Conservation (phyloP, 2,113 vertebrate species). For the Microcebus tavaratra region DNA sequence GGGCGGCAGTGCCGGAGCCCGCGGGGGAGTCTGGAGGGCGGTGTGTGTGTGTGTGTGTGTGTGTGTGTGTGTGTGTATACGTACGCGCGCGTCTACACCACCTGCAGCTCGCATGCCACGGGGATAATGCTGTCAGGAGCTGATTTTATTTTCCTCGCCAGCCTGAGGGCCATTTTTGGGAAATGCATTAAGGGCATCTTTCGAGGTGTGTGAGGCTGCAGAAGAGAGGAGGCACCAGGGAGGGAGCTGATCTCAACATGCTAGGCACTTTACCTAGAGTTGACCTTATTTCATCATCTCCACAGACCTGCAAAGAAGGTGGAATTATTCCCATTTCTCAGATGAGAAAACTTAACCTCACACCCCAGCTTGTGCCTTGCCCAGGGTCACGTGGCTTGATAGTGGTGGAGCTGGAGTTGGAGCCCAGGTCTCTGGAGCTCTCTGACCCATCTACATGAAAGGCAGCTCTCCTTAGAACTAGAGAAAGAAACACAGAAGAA, state of each 20-base stretch:
- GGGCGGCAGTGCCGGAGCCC: neutral
- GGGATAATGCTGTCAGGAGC: neutral
- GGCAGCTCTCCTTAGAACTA: neutral
- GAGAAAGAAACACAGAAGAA: neutral
- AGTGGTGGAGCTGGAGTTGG: neutral
- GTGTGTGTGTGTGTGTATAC: neutral
- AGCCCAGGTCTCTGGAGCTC: neutral
- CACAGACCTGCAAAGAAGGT: neutral
- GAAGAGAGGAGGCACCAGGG: neutral
- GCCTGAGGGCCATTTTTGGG: neutral
- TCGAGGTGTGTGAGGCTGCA: neutral
- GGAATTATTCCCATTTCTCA: neutral
- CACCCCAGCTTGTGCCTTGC: neutral
- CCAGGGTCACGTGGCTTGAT: neutral
- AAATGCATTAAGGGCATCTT: neutral
- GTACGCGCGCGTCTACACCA: neutral
- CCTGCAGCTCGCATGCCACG: neutral
- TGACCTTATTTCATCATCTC: neutral
- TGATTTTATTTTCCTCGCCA: neutral
- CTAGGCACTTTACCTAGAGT: neutral
- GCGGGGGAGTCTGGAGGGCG: neutral
- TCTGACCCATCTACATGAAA: neutral
- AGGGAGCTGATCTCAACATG: neutral
- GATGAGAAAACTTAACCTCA: neutral
- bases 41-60: neutral